These are phyloP conservation scores for Atrichornis clamosus DNA, from an alignment of 2,113 vertebrate genomes.

Conservation along the genomic window DNA sequence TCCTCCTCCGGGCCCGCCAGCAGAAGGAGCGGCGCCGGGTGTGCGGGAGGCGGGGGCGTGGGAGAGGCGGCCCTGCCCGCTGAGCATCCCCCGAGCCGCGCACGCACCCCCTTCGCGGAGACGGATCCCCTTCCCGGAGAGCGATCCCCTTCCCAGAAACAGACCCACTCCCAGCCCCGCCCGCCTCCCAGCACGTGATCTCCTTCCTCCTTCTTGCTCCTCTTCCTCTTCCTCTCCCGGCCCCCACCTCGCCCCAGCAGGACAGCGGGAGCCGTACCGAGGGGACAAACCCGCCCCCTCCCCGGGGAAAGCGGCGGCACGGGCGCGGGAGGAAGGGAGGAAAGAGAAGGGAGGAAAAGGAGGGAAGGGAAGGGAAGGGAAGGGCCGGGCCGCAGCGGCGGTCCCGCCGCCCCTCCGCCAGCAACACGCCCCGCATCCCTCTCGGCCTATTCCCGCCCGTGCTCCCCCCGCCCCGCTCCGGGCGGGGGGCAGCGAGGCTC, in stretches of 20 bases:
- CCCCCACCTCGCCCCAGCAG: neutral
- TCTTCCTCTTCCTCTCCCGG: neutral
- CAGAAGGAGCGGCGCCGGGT: neutral
- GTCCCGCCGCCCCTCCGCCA: too few relatives aligned
- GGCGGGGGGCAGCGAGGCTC: neutral
- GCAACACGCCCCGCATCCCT: neutral
- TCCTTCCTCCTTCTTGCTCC: neutral
- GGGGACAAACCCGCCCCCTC: neutral
- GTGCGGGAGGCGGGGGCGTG: neutral
- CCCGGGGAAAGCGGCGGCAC: neutral
- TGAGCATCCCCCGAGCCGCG: neutral
- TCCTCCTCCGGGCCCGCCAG: neutral
- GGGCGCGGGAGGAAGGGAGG: neutral
- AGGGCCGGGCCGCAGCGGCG: neutral
- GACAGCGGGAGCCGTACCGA: neutral
- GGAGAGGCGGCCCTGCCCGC: neutral
- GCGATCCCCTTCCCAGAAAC: neutral
- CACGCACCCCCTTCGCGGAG: neutral
- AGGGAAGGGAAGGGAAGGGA: accelerated
- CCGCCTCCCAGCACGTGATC: neutral
- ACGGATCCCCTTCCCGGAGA: neutral
- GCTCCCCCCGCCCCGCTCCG: neutral
- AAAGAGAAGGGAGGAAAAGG: too few relatives aligned
- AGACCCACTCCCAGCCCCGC: neutral
- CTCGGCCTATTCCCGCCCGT: neutral